Conservation (phyloP, 2,888 invertebrate species). For the Tiliacea aurago region DNA sequence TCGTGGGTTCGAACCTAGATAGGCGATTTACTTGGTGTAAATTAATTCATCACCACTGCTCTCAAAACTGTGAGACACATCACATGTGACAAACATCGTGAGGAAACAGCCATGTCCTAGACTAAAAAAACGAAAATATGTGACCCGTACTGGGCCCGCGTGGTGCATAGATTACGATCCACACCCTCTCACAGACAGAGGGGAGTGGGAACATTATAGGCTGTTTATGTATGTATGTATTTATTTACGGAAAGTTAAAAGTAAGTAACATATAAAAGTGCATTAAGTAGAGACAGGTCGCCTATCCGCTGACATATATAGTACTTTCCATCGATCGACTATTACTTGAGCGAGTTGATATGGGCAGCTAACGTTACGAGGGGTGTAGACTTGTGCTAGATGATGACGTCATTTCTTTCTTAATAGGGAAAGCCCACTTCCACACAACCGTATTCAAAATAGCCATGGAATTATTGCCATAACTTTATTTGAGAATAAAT, state of each 20-base stretch:
- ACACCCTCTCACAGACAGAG: no score
- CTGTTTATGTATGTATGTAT: no score
- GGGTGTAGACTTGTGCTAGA: constrained; percentile 1
- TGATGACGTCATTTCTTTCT: constrained; percentile 12
- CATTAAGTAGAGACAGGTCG: constrained; percentile 3
- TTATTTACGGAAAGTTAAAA: constrained; percentile 16
- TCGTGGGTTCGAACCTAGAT: no score
- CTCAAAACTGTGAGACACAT: no score
- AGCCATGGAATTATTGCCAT: not conserved
- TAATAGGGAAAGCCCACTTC: not conserved
- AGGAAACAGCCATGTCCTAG: no score
- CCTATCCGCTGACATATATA: constrained; percentile 35
- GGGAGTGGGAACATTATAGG: no score
- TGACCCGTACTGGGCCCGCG: no score
- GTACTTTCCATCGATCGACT: constrained; percentile 29
- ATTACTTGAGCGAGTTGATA: constrained; percentile 21
- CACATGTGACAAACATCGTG: no score
- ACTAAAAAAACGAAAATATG: no score
- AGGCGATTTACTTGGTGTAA: no score
- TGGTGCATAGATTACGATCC: no score
- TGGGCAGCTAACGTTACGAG: constrained; percentile 3
- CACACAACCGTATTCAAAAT: not conserved
- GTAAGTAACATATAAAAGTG: constrained; percentile 28
- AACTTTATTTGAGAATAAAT: not conserved
- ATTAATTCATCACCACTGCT: no score